Evolutionary conservation across 2,888 invertebrate species (phyloP).

Genomic region (Pandemis cinnamomeana): DNA sequence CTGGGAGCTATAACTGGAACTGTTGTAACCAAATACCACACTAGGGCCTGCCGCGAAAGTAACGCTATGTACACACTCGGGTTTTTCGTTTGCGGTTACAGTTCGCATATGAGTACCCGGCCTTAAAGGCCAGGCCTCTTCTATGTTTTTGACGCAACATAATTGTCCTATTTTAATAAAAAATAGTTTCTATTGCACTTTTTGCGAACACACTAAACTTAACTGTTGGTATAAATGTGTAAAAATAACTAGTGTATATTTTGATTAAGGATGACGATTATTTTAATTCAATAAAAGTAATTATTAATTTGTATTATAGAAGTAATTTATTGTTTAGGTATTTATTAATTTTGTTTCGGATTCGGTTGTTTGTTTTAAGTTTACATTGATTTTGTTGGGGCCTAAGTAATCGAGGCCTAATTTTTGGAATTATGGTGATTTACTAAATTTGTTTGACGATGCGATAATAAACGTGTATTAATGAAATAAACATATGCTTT

Average conservation of each 20-base stretch:
- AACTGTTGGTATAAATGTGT: slow-evolving; percentile 39
- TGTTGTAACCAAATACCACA: too few species aligned
- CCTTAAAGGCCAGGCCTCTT: neutral
- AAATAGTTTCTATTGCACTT: slow-evolving; percentile 39
- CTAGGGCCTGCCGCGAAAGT: too few species aligned
- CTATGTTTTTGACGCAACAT: slow-evolving; percentile 20
- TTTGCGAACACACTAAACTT: slow-evolving; percentile 38
- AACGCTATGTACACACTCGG: too few species aligned
- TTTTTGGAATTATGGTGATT: slow-evolving; percentile 49
- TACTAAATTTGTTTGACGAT: slow-evolving; percentile 67
- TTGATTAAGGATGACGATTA: slow-evolving; percentile 30
- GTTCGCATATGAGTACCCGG: too few species aligned
- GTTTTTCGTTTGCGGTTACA: too few species aligned
- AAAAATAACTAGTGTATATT: slow-evolving; percentile 39
- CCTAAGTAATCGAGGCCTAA: slow-evolving; percentile 40
- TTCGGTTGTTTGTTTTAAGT: slow-evolving; percentile 56
- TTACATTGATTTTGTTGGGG: slow-evolving; percentile 41
- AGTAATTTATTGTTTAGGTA: slow-evolving; percentile 58
- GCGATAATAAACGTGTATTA: slow-evolving; percentile 80
- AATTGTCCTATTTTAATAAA: slow-evolving; percentile 26
- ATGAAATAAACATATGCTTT: slow-evolving; percentile 50
- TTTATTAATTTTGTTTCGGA: slow-evolving; percentile 57
- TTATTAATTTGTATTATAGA: slow-evolving; percentile 49
- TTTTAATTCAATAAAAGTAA: slow-evolving; percentile 14
- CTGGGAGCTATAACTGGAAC: too few species aligned